Evolutionary conservation across 1,140 invertebrate species (phyloP).

Genomic region (Drusus annulatus): DNA sequence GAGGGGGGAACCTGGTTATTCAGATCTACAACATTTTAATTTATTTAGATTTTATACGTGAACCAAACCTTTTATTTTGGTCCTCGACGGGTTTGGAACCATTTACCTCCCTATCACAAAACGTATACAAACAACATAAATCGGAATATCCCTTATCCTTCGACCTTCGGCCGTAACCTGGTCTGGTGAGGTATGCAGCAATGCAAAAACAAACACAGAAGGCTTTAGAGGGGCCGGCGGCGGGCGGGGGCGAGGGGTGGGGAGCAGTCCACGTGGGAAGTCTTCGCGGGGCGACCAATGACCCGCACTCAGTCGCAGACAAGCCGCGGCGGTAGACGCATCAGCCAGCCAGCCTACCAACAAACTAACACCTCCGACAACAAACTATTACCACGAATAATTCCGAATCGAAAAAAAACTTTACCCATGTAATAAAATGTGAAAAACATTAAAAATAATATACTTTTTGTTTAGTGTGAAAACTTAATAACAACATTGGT

Average conservation of each 20-base stretch:
- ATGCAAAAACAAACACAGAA: conserved; percentile 43
- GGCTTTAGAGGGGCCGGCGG: background rate
- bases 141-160: too few species aligned
- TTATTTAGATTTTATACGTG: too few species aligned
- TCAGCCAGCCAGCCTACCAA: background rate
- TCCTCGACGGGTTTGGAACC: too few species aligned
- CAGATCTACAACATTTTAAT: too few species aligned
- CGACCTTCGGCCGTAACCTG: background rate
- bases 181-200: conserved; percentile 25
- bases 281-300: conserved; percentile 50
- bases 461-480: conserved; percentile 5
- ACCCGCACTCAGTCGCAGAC: conserved; percentile 50
- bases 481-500: background rate
- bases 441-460: background rate
- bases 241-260: background rate
- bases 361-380: conserved; percentile 8
- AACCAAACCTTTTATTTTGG: too few species aligned
- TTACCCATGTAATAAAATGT: conserved; percentile 7
- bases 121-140: too few species aligned
- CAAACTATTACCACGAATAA: background rate
- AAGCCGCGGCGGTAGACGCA: conserved; percentile 33
- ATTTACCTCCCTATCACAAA: too few species aligned
- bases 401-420: conserved; percentile 17
- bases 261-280: conserved; percentile 51
- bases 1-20: too few species aligned